Evolutionary conservation across 2,888 invertebrate genomes (phyloP).

Genomic region (Drosophila sordidapex): DNA sequence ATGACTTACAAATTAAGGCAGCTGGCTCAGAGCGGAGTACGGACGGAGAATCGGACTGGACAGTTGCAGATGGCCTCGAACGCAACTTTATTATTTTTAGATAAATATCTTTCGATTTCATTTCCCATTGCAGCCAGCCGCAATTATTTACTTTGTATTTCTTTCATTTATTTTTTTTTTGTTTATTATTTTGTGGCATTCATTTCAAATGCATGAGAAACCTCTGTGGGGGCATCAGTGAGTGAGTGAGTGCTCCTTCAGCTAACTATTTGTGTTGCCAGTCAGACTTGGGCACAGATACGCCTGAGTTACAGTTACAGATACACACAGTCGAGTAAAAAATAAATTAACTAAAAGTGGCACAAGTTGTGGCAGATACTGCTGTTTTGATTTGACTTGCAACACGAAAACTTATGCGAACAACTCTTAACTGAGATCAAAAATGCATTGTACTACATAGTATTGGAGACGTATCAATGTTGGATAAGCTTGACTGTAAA

Average conservation of each 20-base stretch:
- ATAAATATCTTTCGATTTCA: conserved; percentile 80
- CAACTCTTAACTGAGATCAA: neutral
- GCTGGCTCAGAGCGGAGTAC: conserved; percentile 44
- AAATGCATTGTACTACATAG: neutral
- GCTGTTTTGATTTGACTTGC: neutral
- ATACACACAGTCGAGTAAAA: conserved; percentile 25
- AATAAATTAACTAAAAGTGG: conserved; percentile 67
- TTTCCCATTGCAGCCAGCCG: conserved; percentile 42
- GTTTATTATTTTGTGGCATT: conserved; percentile 45
- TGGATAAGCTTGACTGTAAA: neutral
- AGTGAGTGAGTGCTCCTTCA: conserved; percentile 35
- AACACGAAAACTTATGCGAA: neutral
- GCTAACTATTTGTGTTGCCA: conserved; percentile 66
- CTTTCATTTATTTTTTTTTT: conserved; percentile 6
- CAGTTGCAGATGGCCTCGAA: conserved; percentile 52
- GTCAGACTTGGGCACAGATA: conserved; percentile 40
- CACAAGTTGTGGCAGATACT: conserved; percentile 56
- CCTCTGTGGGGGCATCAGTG: conserved; percentile 40
- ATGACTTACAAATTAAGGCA: conserved; percentile 76
- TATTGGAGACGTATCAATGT: neutral
- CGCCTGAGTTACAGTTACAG: conserved; percentile 24
- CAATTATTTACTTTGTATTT: conserved; percentile 73
- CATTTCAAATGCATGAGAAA: conserved; percentile 69
- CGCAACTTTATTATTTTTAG: conserved; percentile 77
- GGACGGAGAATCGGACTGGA: conserved; percentile 6